Percentiles rank a stretch among this genome's conserved stretches.
Conservation (phyloP, 1,140 invertebrate species). For the Drosophila parvula region DNA sequence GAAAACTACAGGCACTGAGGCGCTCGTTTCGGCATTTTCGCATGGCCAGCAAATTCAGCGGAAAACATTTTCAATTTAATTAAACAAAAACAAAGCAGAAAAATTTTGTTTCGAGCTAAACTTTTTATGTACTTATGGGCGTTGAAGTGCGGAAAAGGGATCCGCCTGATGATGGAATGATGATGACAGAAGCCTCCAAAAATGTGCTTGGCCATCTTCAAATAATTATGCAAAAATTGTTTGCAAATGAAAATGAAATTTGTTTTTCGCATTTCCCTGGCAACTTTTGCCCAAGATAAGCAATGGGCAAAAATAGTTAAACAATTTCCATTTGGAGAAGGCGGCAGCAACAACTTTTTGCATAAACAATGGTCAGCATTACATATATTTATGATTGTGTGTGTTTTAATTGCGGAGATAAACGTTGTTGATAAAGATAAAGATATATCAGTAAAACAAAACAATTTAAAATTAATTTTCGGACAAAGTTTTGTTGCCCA, state of each 20-base stretch:
- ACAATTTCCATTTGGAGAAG: constrained; percentile 5
- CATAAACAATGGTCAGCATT: constrained; percentile 24
- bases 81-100: constrained; percentile 63
- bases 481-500: constrained; percentile 18
- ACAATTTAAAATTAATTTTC: constrained; percentile 20
- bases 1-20: constrained; percentile 20
- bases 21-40: constrained; percentile 24
- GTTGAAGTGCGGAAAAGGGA: constrained; percentile 4
- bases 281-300: constrained; percentile 33
- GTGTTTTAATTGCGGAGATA: constrained; percentile 21
- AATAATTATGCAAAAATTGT: constrained; percentile 76
- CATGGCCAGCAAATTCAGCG: constrained; percentile 54
- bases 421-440: constrained; percentile 5
- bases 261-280: constrained; percentile 19
- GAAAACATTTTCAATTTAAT: constrained; percentile 79
- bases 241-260: constrained; percentile 67
- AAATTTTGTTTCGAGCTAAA: constrained; percentile 33
- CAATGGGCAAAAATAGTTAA: constrained; percentile 42
- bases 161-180: constrained; percentile 23
- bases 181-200: constrained; percentile 49
- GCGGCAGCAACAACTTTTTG: constrained; percentile 9
- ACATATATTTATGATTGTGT: constrained; percentile 7
- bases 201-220: constrained; percentile 47
- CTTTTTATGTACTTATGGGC: constrained; percentile 28
- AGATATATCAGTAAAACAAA: constrained; percentile 13